These are phyloP conservation scores for Onthophagus taurus DNA, from an alignment of 1,140 invertebrate genomes.

Conservation along the genomic window DNA sequence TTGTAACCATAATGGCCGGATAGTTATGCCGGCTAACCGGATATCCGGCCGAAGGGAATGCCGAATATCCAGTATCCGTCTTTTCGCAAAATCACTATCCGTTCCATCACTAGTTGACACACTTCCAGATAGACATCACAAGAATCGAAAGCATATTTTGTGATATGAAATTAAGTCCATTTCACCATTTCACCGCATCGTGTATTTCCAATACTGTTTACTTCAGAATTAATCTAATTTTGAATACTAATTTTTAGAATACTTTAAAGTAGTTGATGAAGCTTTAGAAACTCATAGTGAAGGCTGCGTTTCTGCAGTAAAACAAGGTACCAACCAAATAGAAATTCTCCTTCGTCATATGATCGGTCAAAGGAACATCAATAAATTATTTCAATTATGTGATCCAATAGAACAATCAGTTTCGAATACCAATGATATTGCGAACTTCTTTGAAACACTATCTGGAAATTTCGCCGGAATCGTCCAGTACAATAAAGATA, in stretches of 20 bases:
- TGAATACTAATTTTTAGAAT: constrained; percentile 63
- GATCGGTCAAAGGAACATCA: constrained; percentile 51
- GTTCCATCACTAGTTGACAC: too few species aligned
- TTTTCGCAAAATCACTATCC: too few species aligned
- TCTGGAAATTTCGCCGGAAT: constrained; percentile 76
- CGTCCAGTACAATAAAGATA: constrained; percentile 93
- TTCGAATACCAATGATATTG: constrained; percentile 56
- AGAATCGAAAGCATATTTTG: too few species aligned
- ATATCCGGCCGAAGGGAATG: too few species aligned
- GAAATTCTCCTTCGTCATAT: constrained; percentile 50
- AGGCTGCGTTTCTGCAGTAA: constrained; percentile 54
- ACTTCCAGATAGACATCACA: too few species aligned
- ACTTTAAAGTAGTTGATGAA: constrained; percentile 62
- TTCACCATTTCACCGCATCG: too few species aligned
- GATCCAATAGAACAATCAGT: constrained; percentile 59
- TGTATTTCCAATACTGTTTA: too few species aligned
- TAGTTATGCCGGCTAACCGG: too few species aligned
- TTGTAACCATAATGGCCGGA: too few species aligned
- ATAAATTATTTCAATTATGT: constrained; percentile 66
- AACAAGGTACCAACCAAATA: constrained; percentile 54
- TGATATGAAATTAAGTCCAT: too few species aligned
- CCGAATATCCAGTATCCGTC: too few species aligned
- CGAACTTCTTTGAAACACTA: constrained; percentile 71
- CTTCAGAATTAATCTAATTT: too few species aligned
- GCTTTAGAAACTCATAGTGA: constrained; percentile 52